Evolutionary conservation across 2,888 invertebrate species (phyloP), one percentile per base, ranked within the genome.

Genomic region (Yponomeuta sedellus): DNA sequence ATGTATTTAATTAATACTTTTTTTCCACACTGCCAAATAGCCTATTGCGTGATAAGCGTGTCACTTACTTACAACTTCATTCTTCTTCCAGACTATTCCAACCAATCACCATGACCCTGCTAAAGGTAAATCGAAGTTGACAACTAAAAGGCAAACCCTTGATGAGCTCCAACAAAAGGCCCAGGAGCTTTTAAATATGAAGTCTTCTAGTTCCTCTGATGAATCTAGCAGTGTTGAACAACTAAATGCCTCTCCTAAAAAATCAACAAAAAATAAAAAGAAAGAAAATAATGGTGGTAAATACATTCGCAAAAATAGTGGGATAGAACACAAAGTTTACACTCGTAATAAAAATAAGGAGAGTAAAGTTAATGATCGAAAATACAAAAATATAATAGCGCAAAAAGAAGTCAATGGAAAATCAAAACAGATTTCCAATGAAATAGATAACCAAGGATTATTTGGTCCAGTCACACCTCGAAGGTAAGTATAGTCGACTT

Each of bases 131-230:
- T 56, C 69, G 16, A 75, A 77, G 58, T 75, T 74, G 67, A 73
- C 72, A 61, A 71, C 77, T 25, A 76, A 82, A 68, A 74, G 75
- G 25, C 77, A 81, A 69, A 82, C 81, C 4, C 78, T 90, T 2
- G 82, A 86, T 73, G 82, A 80, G 68, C 79, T 91, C 44, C 91
- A 91, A 69, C 81, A 81, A 70, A 88, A 86, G 74, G 89, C 90
- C 8, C 85, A 89, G 73, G 88, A 86, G 71, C 77, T 91, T 62
- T 75, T 91, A 0, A 83, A 81, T 70, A 79, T 83, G 66, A 78
- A 78, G 57, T 82, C 86, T 39, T 71, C 77, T 20, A 82, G 78
- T 70, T 80, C 85, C 65, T 82, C 85, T n/a, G 89, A 90, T 66
- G 71, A 70, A 34, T 85, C 86, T 66, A 81, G 6, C 34, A 34